Conservation (phyloP, 2,797 vertebrate species). For the Nasua narica region DNA sequence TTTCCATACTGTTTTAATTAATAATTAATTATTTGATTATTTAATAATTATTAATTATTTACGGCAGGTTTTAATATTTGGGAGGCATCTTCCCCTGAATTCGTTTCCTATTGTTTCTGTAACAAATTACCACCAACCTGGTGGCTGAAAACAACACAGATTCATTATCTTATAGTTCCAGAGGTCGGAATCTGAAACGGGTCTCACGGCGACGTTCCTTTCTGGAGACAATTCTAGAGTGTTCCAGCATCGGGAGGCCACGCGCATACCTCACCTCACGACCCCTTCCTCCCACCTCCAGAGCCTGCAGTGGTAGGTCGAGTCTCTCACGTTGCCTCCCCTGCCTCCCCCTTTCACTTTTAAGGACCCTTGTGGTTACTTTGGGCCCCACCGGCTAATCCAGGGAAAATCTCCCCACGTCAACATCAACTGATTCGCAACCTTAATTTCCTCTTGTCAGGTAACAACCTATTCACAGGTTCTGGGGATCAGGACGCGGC, state of each 20-base stretch:
- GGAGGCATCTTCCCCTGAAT: not conserved
- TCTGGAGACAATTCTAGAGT: not conserved
- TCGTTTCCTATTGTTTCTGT: not conserved
- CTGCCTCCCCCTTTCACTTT: not conserved
- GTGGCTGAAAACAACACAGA: not conserved
- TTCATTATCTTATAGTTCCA: not conserved
- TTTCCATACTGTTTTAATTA: not conserved
- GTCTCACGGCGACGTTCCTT: not conserved
- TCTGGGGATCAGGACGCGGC: not conserved
- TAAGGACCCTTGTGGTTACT: not conserved
- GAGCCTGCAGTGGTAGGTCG: not conserved
- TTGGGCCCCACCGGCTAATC: not conserved
- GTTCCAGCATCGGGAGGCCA: not conserved
- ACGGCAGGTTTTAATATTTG: not conserved
- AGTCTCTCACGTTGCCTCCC: not conserved
- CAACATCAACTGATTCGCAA: not conserved
- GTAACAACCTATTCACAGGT: not conserved
- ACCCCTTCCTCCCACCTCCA: not conserved
- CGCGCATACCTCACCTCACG: not conserved
- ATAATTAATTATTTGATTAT: not conserved
- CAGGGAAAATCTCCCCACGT: too few species aligned
- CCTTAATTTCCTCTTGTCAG: not conserved
- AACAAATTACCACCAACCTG: not conserved
- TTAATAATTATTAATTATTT: not conserved
- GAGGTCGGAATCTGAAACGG: not conserved